Evolutionary conservation across 1,140 invertebrate genomes (phyloP), one percentile per base, ranked within the genome.

Genomic region (Chlorops oryzae): DNA sequence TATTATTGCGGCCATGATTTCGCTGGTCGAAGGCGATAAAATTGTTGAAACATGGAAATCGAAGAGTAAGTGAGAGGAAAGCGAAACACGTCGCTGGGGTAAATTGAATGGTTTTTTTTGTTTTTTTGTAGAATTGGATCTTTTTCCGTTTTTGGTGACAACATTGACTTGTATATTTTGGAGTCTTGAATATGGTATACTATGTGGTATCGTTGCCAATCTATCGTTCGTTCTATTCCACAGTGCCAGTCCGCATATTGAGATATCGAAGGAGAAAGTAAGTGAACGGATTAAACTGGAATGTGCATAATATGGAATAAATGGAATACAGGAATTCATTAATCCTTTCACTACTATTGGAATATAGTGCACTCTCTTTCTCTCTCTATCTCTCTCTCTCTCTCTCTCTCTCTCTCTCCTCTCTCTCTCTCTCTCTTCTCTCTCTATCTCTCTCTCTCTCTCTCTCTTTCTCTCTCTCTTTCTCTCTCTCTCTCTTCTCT

Each of bases 151-250:
- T 34, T 50, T 82, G 18, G 75, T 80, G 0, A 90, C 90, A 2
- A 87, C 92, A 44, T 20, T 89, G 2, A 77, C 79, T 35, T 88
- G 88, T 57, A 66, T 93, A 1, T 76, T 82, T 15, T 72, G 88
- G 52, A 87, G 87, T 5, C 77, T 93, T 3, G 87, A 93, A 75
- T 80, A 85, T 56, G 92, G 91, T 13, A 87, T 95, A 60, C 69
- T 92, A 13, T 79, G 87, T 61, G 92, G 91, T 12, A 81, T 92
- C n/a, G 74, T 73, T 1, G 74, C 91, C 7, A 90, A 91, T 62
- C 69, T 91, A 0, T 55, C 85, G 3, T 79, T 92, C 52, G 66
- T 94, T n/a, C 73, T 93, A 3, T 90, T 88, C 65, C 84, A 83
- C 50, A 82, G 83, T 57, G 85, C 90, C 3, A 77, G 85, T 61